A percentile compares a stretch with the other conserved stretches of the same genome.
phyloP scores from a whole-genome alignment of 2,797 vertebrate species.

The Halcyon chelicuti region DNA sequence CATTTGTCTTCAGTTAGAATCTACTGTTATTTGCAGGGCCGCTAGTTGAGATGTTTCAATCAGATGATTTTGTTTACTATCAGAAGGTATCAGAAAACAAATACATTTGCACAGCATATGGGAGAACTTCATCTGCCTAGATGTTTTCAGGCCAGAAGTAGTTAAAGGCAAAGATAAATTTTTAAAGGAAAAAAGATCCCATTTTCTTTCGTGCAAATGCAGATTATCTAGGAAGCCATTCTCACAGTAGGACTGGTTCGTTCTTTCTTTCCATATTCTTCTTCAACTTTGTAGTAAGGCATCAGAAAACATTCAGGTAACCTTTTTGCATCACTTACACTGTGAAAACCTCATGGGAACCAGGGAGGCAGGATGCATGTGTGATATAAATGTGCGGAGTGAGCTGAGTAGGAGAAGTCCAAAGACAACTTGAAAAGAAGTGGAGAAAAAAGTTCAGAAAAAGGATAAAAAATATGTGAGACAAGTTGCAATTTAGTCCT shows the following conservation, averaged over 20 bases:
- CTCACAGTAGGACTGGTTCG: neutral
- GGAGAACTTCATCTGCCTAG: neutral
- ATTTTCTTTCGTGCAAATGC: neutral
- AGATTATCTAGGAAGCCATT: neutral
- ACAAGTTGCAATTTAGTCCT: neutral
- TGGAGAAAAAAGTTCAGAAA: neutral
- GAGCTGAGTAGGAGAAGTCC: neutral
- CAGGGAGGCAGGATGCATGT: neutral
- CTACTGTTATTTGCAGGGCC: neutral
- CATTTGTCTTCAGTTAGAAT: neutral
- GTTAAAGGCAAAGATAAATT: neutral
- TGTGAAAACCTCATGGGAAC: neutral
- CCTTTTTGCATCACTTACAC: neutral
- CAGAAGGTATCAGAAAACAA: neutral
- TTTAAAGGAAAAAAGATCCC: neutral
- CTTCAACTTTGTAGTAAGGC: neutral
- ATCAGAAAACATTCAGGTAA: neutral
- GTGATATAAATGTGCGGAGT: neutral
- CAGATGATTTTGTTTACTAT: neutral
- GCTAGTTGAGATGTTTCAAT: neutral
- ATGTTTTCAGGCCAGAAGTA: neutral
- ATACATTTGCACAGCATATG: neutral
- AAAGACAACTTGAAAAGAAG: neutral
- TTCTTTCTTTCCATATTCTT: neutral
- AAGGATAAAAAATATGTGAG: neutral